Base-by-base conservation (phyloP, 2,113 vertebrate genomes). In the Microtus ochrogaster region DNA sequence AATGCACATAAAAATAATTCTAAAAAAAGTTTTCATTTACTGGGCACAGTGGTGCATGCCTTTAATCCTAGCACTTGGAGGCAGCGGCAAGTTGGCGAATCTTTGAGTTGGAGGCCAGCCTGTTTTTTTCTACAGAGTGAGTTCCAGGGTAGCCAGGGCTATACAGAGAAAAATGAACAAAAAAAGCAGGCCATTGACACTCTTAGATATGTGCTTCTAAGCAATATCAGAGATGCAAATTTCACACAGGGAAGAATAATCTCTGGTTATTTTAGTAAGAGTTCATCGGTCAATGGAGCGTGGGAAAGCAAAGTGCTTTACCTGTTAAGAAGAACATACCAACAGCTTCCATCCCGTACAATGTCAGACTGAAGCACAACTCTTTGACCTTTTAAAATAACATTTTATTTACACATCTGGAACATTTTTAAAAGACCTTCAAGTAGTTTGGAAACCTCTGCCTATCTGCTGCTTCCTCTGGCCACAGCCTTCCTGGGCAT, bases 211-310 rank as follows among this genome's bases (percentile, higher is more conserved):
- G 36, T 41, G 28, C 41, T 89, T 86, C 85, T n/a, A 89, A 76
- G 52, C 83, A 96, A 86, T 47, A 30, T 85, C 77, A 90, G 14
- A 96, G 49, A 92, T 65, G 97, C 41, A 95, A 41, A 97, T 82
- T 89, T 95, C 94, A 97, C 84, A 63, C 24, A 0, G 47, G 49
- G 65, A 70, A 93, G 85, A 91, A 78, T 88, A 63, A 91, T 85
- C 83, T 96, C 66, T 92, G 82, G 77, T 82, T 92, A 92, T 83
- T 98, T 98, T 96, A 96, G 97, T 97, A 78, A 21, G 85, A 73
- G 61, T 92, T 97, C 82, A 92, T 28, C 79, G 21, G 96, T 93
- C 91, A 95, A 96, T 82, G 92, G 89, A 95, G 85, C 84, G 36
- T 47, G 84, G 94, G 55, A 92, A 94, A 91, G 41, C 70, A 66